A percentile compares a stretch with the other conserved stretches of the same genome.
Conservation (phyloP, 2,888 invertebrate genomes). For the Notocelia uddmanniana region DNA sequence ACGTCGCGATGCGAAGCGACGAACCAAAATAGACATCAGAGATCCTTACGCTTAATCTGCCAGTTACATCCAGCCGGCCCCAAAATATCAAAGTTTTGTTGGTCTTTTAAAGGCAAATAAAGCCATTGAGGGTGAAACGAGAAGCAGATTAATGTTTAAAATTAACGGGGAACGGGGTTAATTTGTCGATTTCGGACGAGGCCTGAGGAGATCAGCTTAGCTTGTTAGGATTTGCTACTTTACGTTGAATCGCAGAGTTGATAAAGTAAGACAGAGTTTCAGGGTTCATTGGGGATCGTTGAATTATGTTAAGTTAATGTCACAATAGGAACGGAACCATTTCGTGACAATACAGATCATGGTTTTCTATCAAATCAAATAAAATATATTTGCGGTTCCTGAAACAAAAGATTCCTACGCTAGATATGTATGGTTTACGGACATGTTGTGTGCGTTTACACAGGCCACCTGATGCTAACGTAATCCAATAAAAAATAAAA, state of each 20-base stretch:
- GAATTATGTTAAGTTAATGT: not conserved
- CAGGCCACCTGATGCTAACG: too few relatives aligned
- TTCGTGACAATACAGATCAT: too few relatives aligned
- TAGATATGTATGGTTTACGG: too few relatives aligned
- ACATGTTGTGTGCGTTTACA: too few relatives aligned
- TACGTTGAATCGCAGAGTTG: not conserved
- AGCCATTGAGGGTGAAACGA: constrained; percentile 6
- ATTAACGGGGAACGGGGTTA: constrained; percentile 19
- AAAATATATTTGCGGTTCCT: too few relatives aligned
- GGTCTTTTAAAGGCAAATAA: constrained; percentile 22
- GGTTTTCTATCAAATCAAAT: too few relatives aligned
- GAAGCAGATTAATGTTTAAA: constrained; percentile 24
- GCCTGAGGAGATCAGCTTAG: constrained; percentile 7
- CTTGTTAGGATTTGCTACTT: not conserved
- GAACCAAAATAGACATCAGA: too few relatives aligned
- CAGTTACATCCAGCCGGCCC: constrained; percentile 17
- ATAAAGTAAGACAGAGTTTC: not conserved
- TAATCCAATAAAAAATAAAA: too few relatives aligned
- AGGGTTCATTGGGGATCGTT: not conserved
- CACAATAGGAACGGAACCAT: not conserved
- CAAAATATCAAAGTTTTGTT: constrained; percentile 32
- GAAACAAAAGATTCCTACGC: too few relatives aligned
- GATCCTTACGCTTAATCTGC: constrained; percentile 19
- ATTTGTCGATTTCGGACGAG: constrained; percentile 17
- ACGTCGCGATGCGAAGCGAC: too few relatives aligned